These are phyloP conservation scores for Sinotaia quadrata DNA, from an alignment of 2,888 invertebrate species.

Conservation along the genomic window DNA sequence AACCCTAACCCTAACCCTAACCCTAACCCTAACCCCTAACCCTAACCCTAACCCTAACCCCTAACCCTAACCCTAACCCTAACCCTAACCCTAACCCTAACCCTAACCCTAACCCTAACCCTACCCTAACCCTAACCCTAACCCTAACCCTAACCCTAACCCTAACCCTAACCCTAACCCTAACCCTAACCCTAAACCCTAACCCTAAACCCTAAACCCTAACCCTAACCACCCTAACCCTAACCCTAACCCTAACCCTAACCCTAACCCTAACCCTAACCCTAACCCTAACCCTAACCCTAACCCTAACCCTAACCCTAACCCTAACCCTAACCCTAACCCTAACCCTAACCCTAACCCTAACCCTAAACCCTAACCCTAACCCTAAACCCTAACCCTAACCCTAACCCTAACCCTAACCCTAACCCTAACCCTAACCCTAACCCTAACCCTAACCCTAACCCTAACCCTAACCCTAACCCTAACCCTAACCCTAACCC, in stretches of 20 bases:
- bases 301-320: slow-evolving; percentile 33
- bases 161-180: slow-evolving; percentile 11
- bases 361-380: too few species aligned
- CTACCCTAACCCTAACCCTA: slow-evolving; percentile 21
- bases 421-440: slow-evolving; percentile 35
- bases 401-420: slow-evolving; percentile 36
- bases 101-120: slow-evolving; percentile 30
- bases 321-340: slow-evolving; percentile 28
- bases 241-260: slow-evolving; percentile 26
- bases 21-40: slow-evolving; percentile 31
- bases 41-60: slow-evolving; percentile 34
- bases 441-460: slow-evolving; percentile 37
- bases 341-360: slow-evolving; percentile 43
- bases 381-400: slow-evolving; percentile 37
- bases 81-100: slow-evolving; percentile 34
- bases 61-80: slow-evolving; percentile 31
- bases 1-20: slow-evolving; percentile 35
- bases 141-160: not conserved
- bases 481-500: slow-evolving; percentile 29
- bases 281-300: slow-evolving; percentile 36
- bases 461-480: slow-evolving; percentile 30
- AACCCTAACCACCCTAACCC: slow-evolving; percentile 41
- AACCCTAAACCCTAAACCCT: slow-evolving; percentile 33
- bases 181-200: slow-evolving; percentile 23
- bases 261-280: slow-evolving; percentile 37